Evolutionary conservation across 2,888 invertebrate species (phyloP).

Genomic region (Apodemia mormo): DNA sequence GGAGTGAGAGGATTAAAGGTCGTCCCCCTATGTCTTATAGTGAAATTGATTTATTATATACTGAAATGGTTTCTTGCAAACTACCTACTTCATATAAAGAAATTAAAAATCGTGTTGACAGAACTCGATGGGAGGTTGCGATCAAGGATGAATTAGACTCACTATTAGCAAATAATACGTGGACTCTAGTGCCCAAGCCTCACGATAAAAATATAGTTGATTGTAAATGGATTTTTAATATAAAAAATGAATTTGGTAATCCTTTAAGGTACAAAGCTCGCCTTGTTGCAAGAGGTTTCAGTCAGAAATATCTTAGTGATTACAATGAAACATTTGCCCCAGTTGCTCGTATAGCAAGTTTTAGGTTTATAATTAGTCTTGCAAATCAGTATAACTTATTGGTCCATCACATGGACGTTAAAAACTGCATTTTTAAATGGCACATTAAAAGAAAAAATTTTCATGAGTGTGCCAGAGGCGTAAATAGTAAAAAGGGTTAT

Average conservation of each 20-base stretch:
- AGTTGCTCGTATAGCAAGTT: neutral
- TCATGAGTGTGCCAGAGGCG: no score
- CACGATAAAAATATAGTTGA: neutral
- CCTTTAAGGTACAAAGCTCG: neutral
- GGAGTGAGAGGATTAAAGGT: no score
- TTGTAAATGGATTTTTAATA: constrained; percentile 13
- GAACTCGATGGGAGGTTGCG: neutral
- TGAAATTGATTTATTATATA: no score
- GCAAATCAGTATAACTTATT: no score
- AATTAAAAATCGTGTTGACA: neutral
- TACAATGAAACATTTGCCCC: constrained; percentile 18
- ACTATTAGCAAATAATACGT: neutral
- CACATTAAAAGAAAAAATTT: neutral
- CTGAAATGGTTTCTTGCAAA: no score
- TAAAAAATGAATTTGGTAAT: constrained; percentile 10
- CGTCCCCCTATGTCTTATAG: no score
- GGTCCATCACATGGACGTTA: no score
- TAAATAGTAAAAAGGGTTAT: no score
- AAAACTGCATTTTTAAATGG: no score
- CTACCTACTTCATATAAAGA: neutral
- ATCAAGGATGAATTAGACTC: no score
- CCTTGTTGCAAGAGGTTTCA: neutral
- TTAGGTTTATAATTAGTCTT: neutral
- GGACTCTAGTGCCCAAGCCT: neutral
- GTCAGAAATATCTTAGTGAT: neutral